Base-by-base conservation (phyloP, 2,113 vertebrate species). In the Leptobrachium ailaonicum region DNA sequence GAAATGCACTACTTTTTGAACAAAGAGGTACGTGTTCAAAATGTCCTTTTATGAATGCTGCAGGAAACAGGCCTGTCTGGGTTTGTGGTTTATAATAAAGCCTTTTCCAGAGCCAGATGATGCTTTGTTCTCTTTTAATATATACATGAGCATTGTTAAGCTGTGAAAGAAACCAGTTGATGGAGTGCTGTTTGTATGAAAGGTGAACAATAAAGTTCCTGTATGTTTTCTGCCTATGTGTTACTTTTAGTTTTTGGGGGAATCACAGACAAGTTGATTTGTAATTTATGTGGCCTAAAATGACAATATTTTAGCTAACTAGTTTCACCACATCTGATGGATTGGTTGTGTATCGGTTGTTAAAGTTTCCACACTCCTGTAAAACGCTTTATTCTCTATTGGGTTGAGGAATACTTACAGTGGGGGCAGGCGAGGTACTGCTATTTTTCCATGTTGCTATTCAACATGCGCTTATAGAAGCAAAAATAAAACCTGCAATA, bases 131-230 rank as follows among this genome's bases (percentile, higher is more conserved):
- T 92, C 87, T 86, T 89, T 90, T 75, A 92, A 89, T 92, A 87
- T 94, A 88, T 90, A 92, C 84, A 89, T 91, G 91, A 89, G 89
- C 86, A 85, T 88, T 93, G 88, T 93, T 89, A 94, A 94, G 92
- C 92, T 93, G 90, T 91, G 89, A 95, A 93, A 90, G 92, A 91
- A 94, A 90, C 88, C 92, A 92, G 92, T 91, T 94, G 92, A 90
- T 92, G 88, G 93, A 92, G 86, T 95, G 94, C 87, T 92, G 90
- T 88, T 74, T 94, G 93, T 94, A 89, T 90, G 93, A 91, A 92
- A 91, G 91, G 89, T 92, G 91, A 95, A 93, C 94, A 96, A 96
- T 98, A 96, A 97, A 95, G 86, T 90, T 82, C 84, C 85, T 89
- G 86, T 90, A 88, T 82, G 85, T 89, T 90, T 85, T 82, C 11